These are phyloP conservation scores for Ceratoteleas bidentatus DNA, from an alignment of 1,140 invertebrate species.

Conservation along the genomic window DNA sequence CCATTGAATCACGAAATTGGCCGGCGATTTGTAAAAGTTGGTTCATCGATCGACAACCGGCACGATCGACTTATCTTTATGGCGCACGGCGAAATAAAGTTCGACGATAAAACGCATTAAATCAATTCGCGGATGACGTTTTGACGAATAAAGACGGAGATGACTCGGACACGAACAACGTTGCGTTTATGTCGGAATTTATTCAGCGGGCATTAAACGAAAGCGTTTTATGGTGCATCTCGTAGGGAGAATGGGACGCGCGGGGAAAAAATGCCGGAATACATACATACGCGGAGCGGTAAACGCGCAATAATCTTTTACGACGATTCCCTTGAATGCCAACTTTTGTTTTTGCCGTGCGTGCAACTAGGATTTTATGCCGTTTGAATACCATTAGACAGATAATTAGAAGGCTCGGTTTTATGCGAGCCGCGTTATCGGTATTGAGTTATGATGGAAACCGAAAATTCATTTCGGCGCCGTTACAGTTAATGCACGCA, in stretches of 20 bases:
- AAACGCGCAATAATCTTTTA: constrained; percentile 59
- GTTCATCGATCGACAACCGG: neutral
- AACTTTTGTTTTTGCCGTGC: constrained; percentile 55
- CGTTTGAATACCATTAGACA: constrained; percentile 51
- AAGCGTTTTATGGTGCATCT: constrained; percentile 52
- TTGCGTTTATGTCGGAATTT: constrained; percentile 59
- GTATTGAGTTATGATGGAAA: constrained; percentile 37
- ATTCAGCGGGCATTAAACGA: constrained; percentile 54
- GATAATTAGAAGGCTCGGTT: constrained; percentile 47
- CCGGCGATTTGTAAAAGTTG: neutral
- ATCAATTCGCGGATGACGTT: constrained; percentile 40
- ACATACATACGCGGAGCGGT: constrained; percentile 19
- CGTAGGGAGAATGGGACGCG: constrained; percentile 23
- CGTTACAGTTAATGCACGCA: constrained; percentile 31
- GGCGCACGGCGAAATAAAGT: constrained; percentile 21
- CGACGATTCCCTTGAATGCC: constrained; percentile 40
- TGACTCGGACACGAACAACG: constrained; percentile 47
- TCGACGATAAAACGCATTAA: constrained; percentile 45
- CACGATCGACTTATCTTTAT: constrained; percentile 6
- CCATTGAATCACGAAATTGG: constrained; percentile 7
- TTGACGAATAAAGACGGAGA: constrained; percentile 45
- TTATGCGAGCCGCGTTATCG: constrained; percentile 29
- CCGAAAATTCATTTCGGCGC: constrained; percentile 39
- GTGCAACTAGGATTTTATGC: constrained; percentile 40
- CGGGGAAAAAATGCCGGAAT: constrained; percentile 16